Conservation (phyloP, 2,888 invertebrate genomes). For the Alentia gelatinosa region DNA sequence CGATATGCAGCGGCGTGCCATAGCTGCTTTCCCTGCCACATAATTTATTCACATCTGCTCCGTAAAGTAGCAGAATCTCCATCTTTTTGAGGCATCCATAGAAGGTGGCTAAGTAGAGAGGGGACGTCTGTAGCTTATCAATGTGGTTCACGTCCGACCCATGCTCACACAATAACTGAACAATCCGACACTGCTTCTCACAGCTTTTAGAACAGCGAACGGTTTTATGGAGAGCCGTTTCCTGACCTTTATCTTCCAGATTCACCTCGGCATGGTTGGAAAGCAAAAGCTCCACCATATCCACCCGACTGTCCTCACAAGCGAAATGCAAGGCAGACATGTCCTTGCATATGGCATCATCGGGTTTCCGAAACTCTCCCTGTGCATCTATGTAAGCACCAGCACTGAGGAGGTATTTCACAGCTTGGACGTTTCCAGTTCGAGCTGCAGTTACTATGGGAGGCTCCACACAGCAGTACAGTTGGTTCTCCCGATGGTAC, state of each 20-base stretch:
- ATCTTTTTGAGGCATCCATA: conserved; percentile 64
- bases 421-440: conserved; percentile 56
- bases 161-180: conserved; percentile 60
- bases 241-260: conserved; percentile 59
- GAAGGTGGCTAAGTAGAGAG: conserved; percentile 64
- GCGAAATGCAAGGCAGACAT: conserved; percentile 64
- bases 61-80: conserved; percentile 61
- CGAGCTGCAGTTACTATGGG: conserved; percentile 65
- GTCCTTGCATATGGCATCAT: conserved; percentile 52
- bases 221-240: conserved; percentile 64
- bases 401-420: conserved; percentile 56
- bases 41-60: conserved; percentile 60
- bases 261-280: conserved; percentile 59
- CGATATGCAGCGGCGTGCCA: conserved; percentile 65
- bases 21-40: conserved; percentile 61
- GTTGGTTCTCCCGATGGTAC: conserved; percentile 62
- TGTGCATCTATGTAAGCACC: conserved; percentile 57
- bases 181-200: conserved; percentile 61
- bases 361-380: conserved; percentile 15
- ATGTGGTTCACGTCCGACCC: conserved; percentile 60
- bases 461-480: conserved; percentile 64
- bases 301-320: conserved; percentile 61
- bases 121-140: conserved; percentile 61
- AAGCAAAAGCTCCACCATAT: conserved; percentile 61
- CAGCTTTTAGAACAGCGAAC: conserved; percentile 61